A percentile compares a stretch with the other conserved stretches of the same genome.
phyloP scores from a whole-genome alignment of 2,888 invertebrate species.

The Netelia inedita region DNA sequence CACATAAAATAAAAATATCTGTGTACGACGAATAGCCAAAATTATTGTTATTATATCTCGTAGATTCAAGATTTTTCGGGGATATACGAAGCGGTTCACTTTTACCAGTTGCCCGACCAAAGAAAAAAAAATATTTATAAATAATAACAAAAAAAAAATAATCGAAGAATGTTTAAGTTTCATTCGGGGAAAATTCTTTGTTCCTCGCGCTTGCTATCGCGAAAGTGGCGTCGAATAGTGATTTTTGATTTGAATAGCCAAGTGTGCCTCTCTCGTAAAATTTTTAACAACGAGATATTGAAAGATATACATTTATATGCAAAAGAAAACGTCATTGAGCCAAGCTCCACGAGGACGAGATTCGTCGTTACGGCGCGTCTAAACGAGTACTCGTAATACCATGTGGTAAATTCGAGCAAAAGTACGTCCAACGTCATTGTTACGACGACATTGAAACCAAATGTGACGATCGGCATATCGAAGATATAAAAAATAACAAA shows the following conservation, averaged over 20 bases:
- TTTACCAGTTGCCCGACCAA: constrained; percentile 64
- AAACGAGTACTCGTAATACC: constrained; percentile 68
- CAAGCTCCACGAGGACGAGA: constrained; percentile 76
- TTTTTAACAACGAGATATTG: constrained; percentile 38
- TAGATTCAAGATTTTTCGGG: constrained; percentile 61
- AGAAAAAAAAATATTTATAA: constrained; percentile 30
- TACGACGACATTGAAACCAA: constrained; percentile 63
- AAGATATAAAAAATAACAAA: constrained; percentile 40
- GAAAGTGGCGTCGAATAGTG: constrained; percentile 51
- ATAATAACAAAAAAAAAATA: constrained; percentile 44
- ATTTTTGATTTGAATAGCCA: constrained; percentile 38
- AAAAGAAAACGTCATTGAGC: constrained; percentile 73
- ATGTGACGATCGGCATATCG: constrained; percentile 62
- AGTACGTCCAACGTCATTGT: constrained; percentile 73
- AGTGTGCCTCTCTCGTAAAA: constrained; percentile 50
- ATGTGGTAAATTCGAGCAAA: constrained; percentile 65
- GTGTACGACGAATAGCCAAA: constrained; percentile 35
- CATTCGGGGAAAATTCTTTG: constrained; percentile 72
- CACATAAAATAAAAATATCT: constrained; percentile 12
- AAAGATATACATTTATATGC: constrained; percentile 32
- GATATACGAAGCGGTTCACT: constrained; percentile 67
- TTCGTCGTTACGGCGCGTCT: constrained; percentile 65
- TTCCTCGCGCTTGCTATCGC: constrained; percentile 65
- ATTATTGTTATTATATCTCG: constrained; percentile 28
- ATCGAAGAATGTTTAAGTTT: constrained; percentile 44